Percentiles rank a stretch among this genome's conserved stretches.
Conservation (phyloP, 1,140 invertebrate genomes). For the Pararge aegeria region DNA sequence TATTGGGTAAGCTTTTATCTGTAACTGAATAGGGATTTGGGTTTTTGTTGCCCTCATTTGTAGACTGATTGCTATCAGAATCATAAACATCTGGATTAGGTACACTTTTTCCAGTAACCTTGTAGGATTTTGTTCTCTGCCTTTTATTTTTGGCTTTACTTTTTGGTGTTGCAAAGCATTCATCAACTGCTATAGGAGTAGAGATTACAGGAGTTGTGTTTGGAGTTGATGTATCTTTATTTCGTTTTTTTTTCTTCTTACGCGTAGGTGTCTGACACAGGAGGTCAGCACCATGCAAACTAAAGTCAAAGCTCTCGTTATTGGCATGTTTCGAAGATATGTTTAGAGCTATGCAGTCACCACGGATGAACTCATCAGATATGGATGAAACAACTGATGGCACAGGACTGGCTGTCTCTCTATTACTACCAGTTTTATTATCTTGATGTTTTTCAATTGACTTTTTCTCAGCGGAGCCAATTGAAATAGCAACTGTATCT, state of each 20-base stretch:
- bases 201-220: slow-evolving; percentile 10
- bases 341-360: slow-evolving; percentile 73
- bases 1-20: slow-evolving; percentile 50
- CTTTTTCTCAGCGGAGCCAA: slow-evolving; percentile 20
- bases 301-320: slow-evolving; percentile 72
- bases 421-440: slow-evolving; percentile 42
- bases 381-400: slow-evolving; percentile 75
- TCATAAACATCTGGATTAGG: slow-evolving; percentile 65
- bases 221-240: slow-evolving; percentile 63
- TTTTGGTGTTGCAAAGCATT: slow-evolving; percentile 75
- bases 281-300: slow-evolving; percentile 70
- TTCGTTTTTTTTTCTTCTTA: slow-evolving; percentile 68
- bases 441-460: slow-evolving; percentile 26
- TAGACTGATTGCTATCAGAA: slow-evolving; percentile 69
- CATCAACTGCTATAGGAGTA: slow-evolving; percentile 33
- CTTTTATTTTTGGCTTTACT: slow-evolving; percentile 69
- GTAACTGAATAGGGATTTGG: slow-evolving; percentile 41
- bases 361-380: slow-evolving; percentile 76
- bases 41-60: slow-evolving; percentile 45
- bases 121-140: slow-evolving; percentile 56
- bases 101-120: slow-evolving; percentile 51
- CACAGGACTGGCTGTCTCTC: slow-evolving; percentile 65
- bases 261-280: slow-evolving; percentile 56
- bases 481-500: slow-evolving; percentile 38
- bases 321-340: slow-evolving; percentile 64